These are phyloP conservation scores for Athalia cordata DNA, from an alignment of 2,888 invertebrate genomes.

Conservation along the genomic window DNA sequence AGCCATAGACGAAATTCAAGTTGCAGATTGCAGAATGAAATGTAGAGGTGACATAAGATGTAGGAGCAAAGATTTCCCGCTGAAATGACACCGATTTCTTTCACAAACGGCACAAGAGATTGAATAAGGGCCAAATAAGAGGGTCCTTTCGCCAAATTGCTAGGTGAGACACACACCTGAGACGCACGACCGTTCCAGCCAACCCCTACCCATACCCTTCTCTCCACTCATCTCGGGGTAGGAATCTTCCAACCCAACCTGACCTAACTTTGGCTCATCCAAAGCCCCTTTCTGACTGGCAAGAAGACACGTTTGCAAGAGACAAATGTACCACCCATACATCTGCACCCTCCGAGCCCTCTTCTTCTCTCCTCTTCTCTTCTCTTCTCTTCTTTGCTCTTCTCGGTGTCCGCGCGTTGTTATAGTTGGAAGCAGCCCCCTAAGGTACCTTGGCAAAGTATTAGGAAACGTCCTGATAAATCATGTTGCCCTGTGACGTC, in stretches of 20 bases:
- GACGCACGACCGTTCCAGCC: constrained; percentile 20
- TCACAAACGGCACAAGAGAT: constrained; percentile 58
- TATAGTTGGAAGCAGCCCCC: not conserved
- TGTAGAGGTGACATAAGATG: constrained; percentile 14
- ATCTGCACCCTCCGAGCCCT: constrained; percentile 17
- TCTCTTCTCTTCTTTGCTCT: not conserved
- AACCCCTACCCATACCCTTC: not conserved
- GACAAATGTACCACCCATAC: constrained; percentile 35
- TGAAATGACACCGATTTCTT: constrained; percentile 63
- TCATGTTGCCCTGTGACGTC: constrained; percentile 29
- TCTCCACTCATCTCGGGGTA: not conserved
- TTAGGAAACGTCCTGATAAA: constrained; percentile 42
- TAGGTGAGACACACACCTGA: constrained; percentile 53
- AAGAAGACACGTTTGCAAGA: constrained; percentile 31
- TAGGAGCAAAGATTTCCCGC: constrained; percentile 10
- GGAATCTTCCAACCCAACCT: constrained; percentile 14
- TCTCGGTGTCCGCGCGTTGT: not conserved
- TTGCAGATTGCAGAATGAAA: constrained; percentile 15
- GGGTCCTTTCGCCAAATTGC: constrained; percentile 56
- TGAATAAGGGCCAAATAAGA: constrained; percentile 63
- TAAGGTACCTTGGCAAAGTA: constrained; percentile 13
- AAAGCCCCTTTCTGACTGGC: constrained; percentile 21
- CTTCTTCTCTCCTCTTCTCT: not conserved
- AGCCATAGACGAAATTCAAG: not conserved
- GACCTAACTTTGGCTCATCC: constrained; percentile 5